Base-by-base conservation (phyloP, 2,888 invertebrate genomes). In the Graphium colonna region DNA sequence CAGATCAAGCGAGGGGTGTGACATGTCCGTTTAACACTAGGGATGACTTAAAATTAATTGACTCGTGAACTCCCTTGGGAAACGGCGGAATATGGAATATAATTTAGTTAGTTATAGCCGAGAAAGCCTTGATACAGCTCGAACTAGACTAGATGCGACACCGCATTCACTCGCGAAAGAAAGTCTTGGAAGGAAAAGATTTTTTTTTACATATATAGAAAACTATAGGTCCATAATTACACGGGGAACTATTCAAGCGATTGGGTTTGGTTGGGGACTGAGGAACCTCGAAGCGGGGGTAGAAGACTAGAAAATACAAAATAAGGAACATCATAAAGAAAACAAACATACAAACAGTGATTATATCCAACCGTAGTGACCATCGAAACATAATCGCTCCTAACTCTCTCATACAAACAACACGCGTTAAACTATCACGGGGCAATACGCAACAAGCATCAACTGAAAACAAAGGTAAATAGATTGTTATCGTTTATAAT, bases 31-130 rank as follows among this genome's bases (percentile, higher is more conserved):
- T 82, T 87, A 84, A 65, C 60, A 57, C 80, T 87, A 86, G 80
- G 75, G 78, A 85, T 88, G 87, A 87, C 88, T 86, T 87, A 83
- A 87, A 88, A 82, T 79, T 88, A 88, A 88, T 88, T 88, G 87
- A 88, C 87, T 80, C 71, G 71, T 78, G 81, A 75, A 67, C 66
- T 72, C 75, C 67, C 70, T 71, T 70, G 65, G 68, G 71, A 74
- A n/a, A 82, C 80, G 81, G 82, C 77, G 75, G 73, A 77, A 58
- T 69, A 75, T 60, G 63, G 65, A 68, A 73, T 60, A 51, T 60
- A 61, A 40, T 39, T 49, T 49, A 47, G 52, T 58, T 38, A 47
- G 18, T 53, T 47, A 57, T 59, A 51, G 59, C 59, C 47, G 55
- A 68, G 67, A 66, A 71, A 73, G 71, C 68, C 62, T 56, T 61